These are phyloP conservation scores for Caenorhabditis angaria DNA, from an alignment of 2,888 invertebrate genomes.

Conservation along the genomic window DNA sequence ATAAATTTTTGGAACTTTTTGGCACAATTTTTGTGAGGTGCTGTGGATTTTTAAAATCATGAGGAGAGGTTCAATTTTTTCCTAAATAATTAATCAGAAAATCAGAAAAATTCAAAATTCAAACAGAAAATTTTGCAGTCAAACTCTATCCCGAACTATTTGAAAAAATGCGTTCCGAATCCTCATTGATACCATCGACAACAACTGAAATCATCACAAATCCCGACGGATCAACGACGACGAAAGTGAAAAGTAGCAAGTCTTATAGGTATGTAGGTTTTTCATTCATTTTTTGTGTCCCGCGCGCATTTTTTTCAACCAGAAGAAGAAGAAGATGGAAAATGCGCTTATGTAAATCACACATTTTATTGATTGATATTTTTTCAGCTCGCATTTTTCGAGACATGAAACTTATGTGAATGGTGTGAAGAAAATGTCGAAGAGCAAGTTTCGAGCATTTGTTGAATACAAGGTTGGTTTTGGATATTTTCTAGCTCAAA, in stretches of 20 bases:
- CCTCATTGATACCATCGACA: slow-evolving; percentile 46
- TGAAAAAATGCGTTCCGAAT: slow-evolving; percentile 61
- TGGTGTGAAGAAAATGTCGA: slow-evolving; percentile 63
- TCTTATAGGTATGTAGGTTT: slow-evolving; percentile 44
- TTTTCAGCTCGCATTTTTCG: slow-evolving; percentile 66
- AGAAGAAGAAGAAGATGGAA: too few relatives aligned
- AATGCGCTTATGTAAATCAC: slow-evolving; percentile 2
- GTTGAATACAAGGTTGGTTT: slow-evolving; percentile 62
- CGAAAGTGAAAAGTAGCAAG: slow-evolving; percentile 62
- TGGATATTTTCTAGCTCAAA: neutral
- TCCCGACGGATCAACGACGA: slow-evolving; percentile 67
- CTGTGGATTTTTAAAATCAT: too few relatives aligned
- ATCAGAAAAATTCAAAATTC: too few relatives aligned
- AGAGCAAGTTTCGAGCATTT: slow-evolving; percentile 67
- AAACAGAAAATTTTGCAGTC: slow-evolving; percentile 53
- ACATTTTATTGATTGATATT: neutral
- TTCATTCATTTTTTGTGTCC: neutral
- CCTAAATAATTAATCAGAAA: too few relatives aligned
- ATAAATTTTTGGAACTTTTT: too few relatives aligned
- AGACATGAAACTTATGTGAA: slow-evolving; percentile 69
- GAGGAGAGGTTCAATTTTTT: too few relatives aligned
- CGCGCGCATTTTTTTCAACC: neutral
- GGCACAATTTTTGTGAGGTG: too few relatives aligned
- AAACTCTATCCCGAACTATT: slow-evolving; percentile 69
- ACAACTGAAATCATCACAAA: slow-evolving; percentile 64